phyloP scores from a whole-genome alignment of 2,888 invertebrate species.

The Pterobdella sp. region DNA sequence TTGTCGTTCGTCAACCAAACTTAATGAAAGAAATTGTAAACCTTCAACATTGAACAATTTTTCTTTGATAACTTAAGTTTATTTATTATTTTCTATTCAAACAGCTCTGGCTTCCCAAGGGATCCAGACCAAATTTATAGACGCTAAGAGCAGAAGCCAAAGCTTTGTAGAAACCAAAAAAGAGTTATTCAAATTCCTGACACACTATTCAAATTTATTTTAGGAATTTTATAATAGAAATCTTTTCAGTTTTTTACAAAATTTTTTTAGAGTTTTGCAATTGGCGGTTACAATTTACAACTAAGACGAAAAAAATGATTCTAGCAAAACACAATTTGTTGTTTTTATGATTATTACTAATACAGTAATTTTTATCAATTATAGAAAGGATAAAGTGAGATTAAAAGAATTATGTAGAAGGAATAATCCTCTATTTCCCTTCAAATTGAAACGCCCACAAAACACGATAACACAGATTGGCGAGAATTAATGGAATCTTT shows the following conservation, averaged over 20 bases:
- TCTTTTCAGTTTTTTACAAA: too few species aligned
- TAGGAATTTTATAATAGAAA: too few species aligned
- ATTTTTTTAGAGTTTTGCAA: too few species aligned
- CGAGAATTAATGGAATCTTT: too few species aligned
- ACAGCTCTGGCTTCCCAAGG: not conserved
- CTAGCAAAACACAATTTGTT: too few species aligned
- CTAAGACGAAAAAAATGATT: too few species aligned
- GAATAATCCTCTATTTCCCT: too few species aligned
- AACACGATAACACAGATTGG: too few species aligned
- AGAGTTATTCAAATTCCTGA: too few species aligned
- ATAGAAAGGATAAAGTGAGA: slow-evolving; percentile 4
- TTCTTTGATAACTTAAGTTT: slow-evolving; percentile 1
- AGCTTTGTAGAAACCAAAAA: not conserved
- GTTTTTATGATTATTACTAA: not conserved
- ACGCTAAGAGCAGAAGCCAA: not conserved
- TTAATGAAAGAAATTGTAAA: not conserved
- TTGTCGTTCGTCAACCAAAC: not conserved
- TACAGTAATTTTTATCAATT: slow-evolving; percentile 1
- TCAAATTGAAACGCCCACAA: too few species aligned
- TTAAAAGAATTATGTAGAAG: not conserved
- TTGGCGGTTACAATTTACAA: too few species aligned
- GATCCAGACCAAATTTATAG: slow-evolving; percentile 7
- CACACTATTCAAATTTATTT: too few species aligned
- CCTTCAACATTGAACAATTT: slow-evolving; percentile 1
- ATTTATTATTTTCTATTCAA: slow-evolving; percentile 8